Evolutionary conservation across 2,888 invertebrate species (phyloP).

Genomic region (Synergus umbraculus): DNA sequence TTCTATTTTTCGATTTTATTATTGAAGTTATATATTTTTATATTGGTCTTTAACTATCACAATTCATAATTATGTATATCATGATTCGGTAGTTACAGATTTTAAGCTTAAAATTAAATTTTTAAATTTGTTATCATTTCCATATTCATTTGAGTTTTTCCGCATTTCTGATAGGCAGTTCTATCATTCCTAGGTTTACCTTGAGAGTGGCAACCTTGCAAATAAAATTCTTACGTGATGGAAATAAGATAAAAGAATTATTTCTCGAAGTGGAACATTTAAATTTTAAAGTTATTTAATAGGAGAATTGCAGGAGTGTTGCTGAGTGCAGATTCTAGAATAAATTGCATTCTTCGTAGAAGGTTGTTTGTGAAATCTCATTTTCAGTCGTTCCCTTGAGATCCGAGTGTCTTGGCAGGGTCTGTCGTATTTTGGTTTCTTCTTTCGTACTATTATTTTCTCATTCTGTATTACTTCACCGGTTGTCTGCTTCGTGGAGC

Average conservation of each 20-base stretch:
- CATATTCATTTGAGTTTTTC: no score
- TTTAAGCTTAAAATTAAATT: no score
- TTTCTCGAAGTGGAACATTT: background rate
- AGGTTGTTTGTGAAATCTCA: slow-evolving; percentile 29
- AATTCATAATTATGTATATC: no score
- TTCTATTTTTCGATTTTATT: background rate
- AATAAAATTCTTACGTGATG: background rate
- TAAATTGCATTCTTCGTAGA: slow-evolving; percentile 36
- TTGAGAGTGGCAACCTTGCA: background rate
- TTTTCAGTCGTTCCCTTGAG: slow-evolving; percentile 31
- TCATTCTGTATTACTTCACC: slow-evolving; percentile 20
- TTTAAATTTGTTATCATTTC: no score
- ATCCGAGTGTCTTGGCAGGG: background rate
- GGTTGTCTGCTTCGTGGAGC: slow-evolving; percentile 3
- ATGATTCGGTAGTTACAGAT: no score
- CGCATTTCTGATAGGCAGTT: no score
- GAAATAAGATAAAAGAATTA: background rate
- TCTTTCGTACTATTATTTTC: slow-evolving; percentile 26
- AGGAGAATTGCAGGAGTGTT: slow-evolving; percentile 15
- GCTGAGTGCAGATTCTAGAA: slow-evolving; percentile 1
- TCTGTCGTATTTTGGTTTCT: slow-evolving; percentile 24
- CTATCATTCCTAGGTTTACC: background rate
- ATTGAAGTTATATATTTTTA: background rate
- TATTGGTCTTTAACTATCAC: no score
- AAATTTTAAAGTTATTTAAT: slow-evolving; percentile 8